Evolutionary conservation across 2,888 invertebrate species (phyloP).

Genomic region (Matsumyia berberina): DNA sequence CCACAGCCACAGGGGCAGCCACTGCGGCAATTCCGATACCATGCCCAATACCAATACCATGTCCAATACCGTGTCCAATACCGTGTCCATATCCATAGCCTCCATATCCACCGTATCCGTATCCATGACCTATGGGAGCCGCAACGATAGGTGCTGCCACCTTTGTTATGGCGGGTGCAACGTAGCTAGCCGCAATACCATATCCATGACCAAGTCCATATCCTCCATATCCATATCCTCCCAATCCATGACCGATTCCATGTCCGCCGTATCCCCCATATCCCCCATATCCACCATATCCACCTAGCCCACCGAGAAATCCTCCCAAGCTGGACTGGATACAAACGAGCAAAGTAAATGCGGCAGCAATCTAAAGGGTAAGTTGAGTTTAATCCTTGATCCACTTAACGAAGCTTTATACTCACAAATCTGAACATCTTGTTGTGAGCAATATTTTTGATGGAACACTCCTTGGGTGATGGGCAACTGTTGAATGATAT

Average conservation of each 20-base stretch:
- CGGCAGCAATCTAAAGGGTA: constrained; percentile 77
- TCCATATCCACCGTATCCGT: constrained; percentile 47
- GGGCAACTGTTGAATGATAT: constrained; percentile 71
- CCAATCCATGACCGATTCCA: constrained; percentile 73
- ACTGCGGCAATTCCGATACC: constrained; percentile 77
- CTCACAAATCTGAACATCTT: constrained; percentile 79
- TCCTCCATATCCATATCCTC: constrained; percentile 76
- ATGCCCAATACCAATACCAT: constrained; percentile 79
- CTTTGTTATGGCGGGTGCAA: constrained; percentile 57
- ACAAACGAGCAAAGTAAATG: constrained; percentile 78
- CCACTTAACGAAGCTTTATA: constrained; percentile 6
- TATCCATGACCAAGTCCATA: constrained; percentile 69
- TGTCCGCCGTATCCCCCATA: constrained; percentile 67
- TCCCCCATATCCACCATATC: constrained; percentile 73
- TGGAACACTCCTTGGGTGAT: constrained; percentile 56
- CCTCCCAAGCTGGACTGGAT: constrained; percentile 78
- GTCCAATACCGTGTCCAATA: constrained; percentile 77
- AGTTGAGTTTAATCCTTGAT: constrained; percentile 22
- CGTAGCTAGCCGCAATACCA: constrained; percentile 78
- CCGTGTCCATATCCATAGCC: constrained; percentile 79
- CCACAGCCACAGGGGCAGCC: constrained; percentile 78
- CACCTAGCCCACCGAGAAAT: constrained; percentile 77
- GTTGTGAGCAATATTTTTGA: constrained; percentile 44
- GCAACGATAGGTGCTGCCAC: constrained; percentile 62
- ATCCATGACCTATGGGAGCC: constrained; percentile 77